These are phyloP conservation scores for Semotilus atromaculatus DNA, from an alignment of 2,797 vertebrate genomes.

Conservation along the genomic window DNA sequence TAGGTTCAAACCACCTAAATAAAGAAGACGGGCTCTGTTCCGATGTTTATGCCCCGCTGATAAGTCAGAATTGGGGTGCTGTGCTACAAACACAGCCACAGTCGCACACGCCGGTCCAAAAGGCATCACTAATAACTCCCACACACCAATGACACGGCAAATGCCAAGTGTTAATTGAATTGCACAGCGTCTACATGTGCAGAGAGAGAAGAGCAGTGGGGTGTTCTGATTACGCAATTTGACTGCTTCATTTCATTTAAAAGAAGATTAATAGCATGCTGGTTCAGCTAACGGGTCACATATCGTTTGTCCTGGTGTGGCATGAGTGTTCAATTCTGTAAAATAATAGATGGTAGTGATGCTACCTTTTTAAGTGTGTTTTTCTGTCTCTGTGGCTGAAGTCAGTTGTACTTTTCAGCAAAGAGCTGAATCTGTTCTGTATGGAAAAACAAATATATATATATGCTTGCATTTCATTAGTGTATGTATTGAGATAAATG, in stretches of 20 bases:
- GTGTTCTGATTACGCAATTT: not conserved
- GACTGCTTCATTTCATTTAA: conserved; percentile 15
- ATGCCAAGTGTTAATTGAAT: conserved; percentile 40
- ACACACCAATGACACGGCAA: conserved; percentile 15
- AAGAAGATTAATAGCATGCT: not conserved
- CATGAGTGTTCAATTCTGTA: not conserved
- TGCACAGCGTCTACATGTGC: conserved; percentile 26
- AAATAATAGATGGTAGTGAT: not conserved
- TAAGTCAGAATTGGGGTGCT: not conserved
- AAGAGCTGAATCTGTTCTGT: not conserved
- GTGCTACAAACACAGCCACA: conserved; percentile 15
- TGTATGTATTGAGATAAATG: not conserved
- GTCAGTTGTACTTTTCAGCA: not conserved
- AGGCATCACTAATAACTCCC: conserved; percentile 32
- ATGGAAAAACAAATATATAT: not conserved
- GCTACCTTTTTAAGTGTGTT: not conserved
- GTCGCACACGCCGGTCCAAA: conserved; percentile 30
- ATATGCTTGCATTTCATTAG: conserved; percentile 1
- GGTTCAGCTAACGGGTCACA: not conserved
- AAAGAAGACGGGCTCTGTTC: conserved; percentile 49
- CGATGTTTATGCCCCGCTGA: not conserved
- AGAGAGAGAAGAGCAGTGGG: not conserved
- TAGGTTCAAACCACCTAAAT: conserved; percentile 30
- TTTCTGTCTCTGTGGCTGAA: not conserved
- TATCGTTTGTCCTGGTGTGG: not conserved